Evolutionary conservation across 2,888 invertebrate genomes (phyloP).

Genomic region (Nemapogon koenigi): DNA sequence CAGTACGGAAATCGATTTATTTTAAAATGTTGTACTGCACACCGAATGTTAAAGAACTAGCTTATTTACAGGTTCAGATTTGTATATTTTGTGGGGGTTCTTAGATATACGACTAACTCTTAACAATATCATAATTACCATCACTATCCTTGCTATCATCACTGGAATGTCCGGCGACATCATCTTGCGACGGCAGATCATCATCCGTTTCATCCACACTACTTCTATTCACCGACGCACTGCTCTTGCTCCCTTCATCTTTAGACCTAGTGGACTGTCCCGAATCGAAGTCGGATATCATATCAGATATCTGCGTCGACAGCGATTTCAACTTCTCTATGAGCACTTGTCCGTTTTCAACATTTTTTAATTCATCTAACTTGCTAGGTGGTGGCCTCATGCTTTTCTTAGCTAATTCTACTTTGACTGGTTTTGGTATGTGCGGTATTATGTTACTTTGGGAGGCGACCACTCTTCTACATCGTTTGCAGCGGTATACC

Average conservation of each 20-base stretch:
- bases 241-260: not conserved
- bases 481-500: slow-evolving; percentile 84
- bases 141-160: too few relatives aligned
- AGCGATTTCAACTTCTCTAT: slow-evolving; percentile 41
- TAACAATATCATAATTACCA: too few relatives aligned
- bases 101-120: slow-evolving; percentile 25
- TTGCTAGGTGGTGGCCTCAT: slow-evolving; percentile 45
- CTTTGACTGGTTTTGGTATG: slow-evolving; percentile 40
- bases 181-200: too few relatives aligned
- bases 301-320: slow-evolving; percentile 38
- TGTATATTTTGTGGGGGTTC: slow-evolving; percentile 29
- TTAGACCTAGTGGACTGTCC: slow-evolving; percentile 3
- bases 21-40: too few relatives aligned
- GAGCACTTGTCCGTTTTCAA: slow-evolving; percentile 25
- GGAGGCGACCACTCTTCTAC: slow-evolving; percentile 81
- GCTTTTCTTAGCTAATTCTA: slow-evolving; percentile 44
- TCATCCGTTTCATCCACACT: too few relatives aligned
- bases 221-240: too few relatives aligned
- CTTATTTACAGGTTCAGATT: not conserved
- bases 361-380: slow-evolving; percentile 34
- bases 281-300: too few relatives aligned
- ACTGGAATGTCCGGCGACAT: too few relatives aligned
- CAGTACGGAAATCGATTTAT: too few relatives aligned
- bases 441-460: slow-evolving; percentile 83
- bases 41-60: too few relatives aligned